Evolutionary conservation across 1,140 invertebrate species (phyloP), one percentile per base, ranked within the genome.

Genomic region (Thalassaphorura encarpata): DNA sequence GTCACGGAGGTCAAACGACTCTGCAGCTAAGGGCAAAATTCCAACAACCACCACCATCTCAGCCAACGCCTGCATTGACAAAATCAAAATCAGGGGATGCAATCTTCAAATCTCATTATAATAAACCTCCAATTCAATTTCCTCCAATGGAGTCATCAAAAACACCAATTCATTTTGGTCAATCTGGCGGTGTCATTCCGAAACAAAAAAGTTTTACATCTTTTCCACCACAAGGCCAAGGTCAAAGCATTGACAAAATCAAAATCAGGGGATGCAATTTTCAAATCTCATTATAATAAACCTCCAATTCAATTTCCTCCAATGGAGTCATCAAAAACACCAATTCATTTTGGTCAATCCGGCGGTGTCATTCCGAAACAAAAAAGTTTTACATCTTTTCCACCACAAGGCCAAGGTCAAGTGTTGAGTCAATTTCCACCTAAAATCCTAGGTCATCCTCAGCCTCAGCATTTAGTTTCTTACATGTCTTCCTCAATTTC

Each of bases 331-430:
- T 18, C 36, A 54, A 11, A 45, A 42, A 21, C 42, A 2, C 50
- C 6, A 4, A n/a, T n/a, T n/a, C n/a, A n/a, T n/a, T n/a, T n/a
- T n/a, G n/a, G n/a, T n/a, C n/a, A n/a, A n/a, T n/a, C n/a, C n/a
- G n/a, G n/a, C n/a, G n/a, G n/a, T n/a, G n/a, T n/a, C n/a, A 58
- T 65, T 49, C 63, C 63, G 1, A 33, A 58, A 41, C 63, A 65
- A 54, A 46, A 45, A 26, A 65, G 63, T 54, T 45, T 65, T 5
- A 48, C 60, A n/a, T 57, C 62, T 29, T 60, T 65, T 36, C 58
- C 60, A 0, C 18, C 42, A 11, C 19, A 45, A 50, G 39, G 23
- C 21, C 33, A 24, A n/a, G n/a, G n/a, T n/a, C n/a, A n/a, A n/a
- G n/a, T n/a, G n/a, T n/a, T n/a, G n/a, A n/a, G n/a, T n/a, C n/a